Evolutionary conservation across 2,797 vertebrate species (phyloP).

Genomic region (Liparis tanakae): DNA sequence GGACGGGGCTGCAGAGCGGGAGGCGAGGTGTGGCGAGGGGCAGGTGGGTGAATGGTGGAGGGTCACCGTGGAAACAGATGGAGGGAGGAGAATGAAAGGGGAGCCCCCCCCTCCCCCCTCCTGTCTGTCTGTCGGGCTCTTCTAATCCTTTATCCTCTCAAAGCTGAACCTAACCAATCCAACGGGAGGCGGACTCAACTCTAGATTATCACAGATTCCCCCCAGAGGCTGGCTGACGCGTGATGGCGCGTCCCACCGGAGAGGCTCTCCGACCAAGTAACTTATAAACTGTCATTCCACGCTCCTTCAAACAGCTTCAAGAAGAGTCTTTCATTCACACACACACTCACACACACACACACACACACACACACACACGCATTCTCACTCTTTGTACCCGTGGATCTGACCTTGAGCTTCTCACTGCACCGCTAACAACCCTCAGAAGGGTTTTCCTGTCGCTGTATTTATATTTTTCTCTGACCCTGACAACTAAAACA

Average conservation of each 20-base stretch:
- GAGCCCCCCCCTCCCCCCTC: background rate
- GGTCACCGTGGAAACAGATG: slow-evolving; percentile 55
- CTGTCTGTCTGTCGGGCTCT: background rate
- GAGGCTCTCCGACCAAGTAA: slow-evolving; percentile 31
- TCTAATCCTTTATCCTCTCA: slow-evolving; percentile 11
- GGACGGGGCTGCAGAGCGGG: slow-evolving; percentile 5
- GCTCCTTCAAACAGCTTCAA: background rate
- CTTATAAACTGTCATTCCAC: background rate
- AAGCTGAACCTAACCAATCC: background rate
- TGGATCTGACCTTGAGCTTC: background rate
- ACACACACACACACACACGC: background rate
- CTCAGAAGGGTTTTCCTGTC: background rate
- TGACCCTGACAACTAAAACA: background rate
- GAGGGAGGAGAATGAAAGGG: slow-evolving; percentile 39
- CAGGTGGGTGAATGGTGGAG: slow-evolving; percentile 33
- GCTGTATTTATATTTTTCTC: background rate
- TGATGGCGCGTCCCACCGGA: slow-evolving; percentile 31
- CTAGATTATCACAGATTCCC: slow-evolving; percentile 38
- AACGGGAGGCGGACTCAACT: background rate
- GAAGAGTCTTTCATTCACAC: too few relatives aligned
- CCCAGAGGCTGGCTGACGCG: slow-evolving; percentile 17
- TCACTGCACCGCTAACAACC: background rate
- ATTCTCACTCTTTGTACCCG: background rate
- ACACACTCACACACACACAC: background rate
- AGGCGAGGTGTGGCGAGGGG: slow-evolving; percentile 38